Evolutionary conservation across 2,113 vertebrate genomes (phyloP).

Genomic region (Trichechus manatus): DNA sequence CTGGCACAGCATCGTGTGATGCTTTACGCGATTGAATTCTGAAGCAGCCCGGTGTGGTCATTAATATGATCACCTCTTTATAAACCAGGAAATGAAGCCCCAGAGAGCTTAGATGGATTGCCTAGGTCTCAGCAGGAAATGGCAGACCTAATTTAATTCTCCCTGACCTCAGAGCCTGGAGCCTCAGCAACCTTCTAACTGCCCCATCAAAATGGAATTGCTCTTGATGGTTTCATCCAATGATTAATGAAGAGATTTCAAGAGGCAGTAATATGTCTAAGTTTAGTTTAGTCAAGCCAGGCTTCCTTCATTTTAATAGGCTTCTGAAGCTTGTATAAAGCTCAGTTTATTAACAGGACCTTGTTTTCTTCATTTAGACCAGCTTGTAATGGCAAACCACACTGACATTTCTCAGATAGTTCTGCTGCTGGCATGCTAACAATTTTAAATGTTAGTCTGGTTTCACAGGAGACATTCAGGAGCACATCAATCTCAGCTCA

Average conservation of each 20-base stretch:
- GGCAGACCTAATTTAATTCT: neutral
- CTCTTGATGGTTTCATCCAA: neutral
- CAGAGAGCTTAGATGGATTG: neutral
- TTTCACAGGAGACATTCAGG: conserved; percentile 60
- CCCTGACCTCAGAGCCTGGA: neutral
- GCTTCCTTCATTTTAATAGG: conserved; percentile 55
- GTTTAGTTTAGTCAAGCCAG: conserved; percentile 14
- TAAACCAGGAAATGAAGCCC: neutral
- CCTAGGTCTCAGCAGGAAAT: neutral
- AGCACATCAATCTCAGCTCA: conserved; percentile 50
- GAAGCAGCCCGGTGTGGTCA: neutral
- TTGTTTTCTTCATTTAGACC: conserved; percentile 68
- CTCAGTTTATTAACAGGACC: conserved; percentile 47
- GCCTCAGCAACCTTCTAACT: neutral
- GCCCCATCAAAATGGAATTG: conserved; percentile 14
- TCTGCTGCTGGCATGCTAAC: conserved; percentile 72
- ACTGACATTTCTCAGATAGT: conserved; percentile 64
- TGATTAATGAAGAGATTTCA: conserved; percentile 66
- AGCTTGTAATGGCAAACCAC: conserved; percentile 27
- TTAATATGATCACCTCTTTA: neutral
- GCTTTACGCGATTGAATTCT: neutral
- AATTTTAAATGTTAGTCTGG: conserved; percentile 68
- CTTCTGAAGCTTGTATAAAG: neutral
- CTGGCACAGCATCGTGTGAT: neutral
- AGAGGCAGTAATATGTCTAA: conserved; percentile 42